Base-by-base conservation (phyloP, 2,888 invertebrate genomes). In the Tachina grossa region DNA sequence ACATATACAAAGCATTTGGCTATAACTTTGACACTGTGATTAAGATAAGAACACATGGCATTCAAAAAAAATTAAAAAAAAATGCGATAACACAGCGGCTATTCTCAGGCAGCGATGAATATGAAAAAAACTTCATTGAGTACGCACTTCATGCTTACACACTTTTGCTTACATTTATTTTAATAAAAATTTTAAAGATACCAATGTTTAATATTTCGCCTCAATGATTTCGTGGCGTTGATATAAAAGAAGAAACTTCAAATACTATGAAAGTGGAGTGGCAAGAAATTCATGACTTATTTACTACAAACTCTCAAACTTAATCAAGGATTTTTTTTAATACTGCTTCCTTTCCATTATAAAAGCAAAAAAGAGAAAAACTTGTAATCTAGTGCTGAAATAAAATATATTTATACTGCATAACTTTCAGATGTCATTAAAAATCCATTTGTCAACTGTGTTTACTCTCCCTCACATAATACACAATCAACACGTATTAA, bases 361-460 rank as follows among this genome's bases (percentile, higher is more conserved):
- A 9, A 22, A 19, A 47, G 16, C 6, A 39, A 47, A 19, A 4
- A 1, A 0, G 3, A 65, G 9, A 72, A 31, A 16, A 11, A 22
- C 47, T 68, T 78, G 41, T 61, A 45, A 53, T 79, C 43, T 79
- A 63, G 45, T 65, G 47, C 41, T 66, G 45, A 66, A 66, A 72
- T 65, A 49, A 49, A 63, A 69, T 78, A 65, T 51, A 59, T 81
- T 82, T 82, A 31, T 6, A 31, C 49, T 22, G 14, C 22, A 16
- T 31, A 16, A 74, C 74, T 78, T 77, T 57, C 69, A 57, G 63
- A 71, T 75, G 78, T 75, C 82, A 82, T 85, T 85, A 82, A 85
- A 85, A 85, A 82, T 11, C 63, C 85, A 85, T 85, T 85, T 85
- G 82, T 82, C 85, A 85, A 65, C 82, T 81, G 65, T 78, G 77